A percentile compares a stretch with the other conserved stretches of the same genome.
These are phyloP conservation scores for Anas platyrhynchos DNA, from an alignment of 2,113 vertebrate genomes.

Conservation along the genomic window DNA sequence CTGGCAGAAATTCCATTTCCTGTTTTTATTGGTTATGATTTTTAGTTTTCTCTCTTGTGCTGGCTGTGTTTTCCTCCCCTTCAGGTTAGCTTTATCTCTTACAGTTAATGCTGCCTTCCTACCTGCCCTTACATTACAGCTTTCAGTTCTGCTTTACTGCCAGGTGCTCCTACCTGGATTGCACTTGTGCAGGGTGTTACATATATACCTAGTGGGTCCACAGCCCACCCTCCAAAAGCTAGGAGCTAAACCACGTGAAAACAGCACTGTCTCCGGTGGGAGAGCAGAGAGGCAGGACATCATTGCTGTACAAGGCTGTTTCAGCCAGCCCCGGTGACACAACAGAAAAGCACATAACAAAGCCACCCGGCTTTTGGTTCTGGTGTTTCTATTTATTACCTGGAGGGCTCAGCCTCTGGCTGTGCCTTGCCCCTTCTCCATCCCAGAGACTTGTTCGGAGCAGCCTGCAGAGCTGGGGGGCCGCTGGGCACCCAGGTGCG, in stretches of 20 bases:
- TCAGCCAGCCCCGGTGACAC: not conserved
- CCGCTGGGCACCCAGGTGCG: not conserved
- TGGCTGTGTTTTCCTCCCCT: not conserved
- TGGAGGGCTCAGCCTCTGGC: not conserved
- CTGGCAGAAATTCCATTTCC: not conserved
- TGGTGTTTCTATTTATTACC: not conserved
- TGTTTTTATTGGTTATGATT: not conserved
- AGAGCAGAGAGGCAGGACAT: not conserved
- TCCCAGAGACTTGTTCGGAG: not conserved
- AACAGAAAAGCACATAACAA: not conserved
- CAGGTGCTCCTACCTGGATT: not conserved
- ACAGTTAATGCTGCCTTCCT: not conserved
- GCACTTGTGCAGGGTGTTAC: rapidly evolving
- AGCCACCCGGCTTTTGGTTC: not conserved
- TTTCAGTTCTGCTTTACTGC: not conserved
- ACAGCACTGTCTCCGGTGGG: not conserved
- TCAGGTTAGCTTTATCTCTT: not conserved
- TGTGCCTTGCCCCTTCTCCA: not conserved
- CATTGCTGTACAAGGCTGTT: not conserved
- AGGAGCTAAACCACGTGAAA: not conserved
- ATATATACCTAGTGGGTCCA: rapidly evolving
- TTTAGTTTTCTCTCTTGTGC: not conserved
- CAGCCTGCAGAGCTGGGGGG: not conserved
- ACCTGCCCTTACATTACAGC: not conserved
- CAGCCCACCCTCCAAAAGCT: not conserved